Base-by-base conservation (phyloP, 1,140 invertebrate species). In the Temnothorax curvispinosus region DNA sequence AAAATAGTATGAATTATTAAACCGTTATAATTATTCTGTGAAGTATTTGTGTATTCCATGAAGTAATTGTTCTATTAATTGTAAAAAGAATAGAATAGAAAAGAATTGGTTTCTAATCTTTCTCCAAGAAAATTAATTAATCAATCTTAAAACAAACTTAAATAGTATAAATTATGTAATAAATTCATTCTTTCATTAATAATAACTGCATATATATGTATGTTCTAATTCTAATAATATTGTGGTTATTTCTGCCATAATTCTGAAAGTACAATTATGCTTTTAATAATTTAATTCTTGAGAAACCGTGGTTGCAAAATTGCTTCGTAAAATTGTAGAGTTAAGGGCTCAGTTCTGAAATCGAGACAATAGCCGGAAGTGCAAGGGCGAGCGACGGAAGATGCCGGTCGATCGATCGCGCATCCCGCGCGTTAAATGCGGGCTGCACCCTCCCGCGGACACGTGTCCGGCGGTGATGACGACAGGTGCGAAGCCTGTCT, bases 401-500 rank as follows among this genome's bases (percentile, higher is more conserved):
- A 74, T 15, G 32, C 18, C 52, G 18, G 13, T 50, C 11, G 56
- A 87, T 72, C 62, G 65, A 77, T 41, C 58, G 71, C 44, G 75
- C 64, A 21, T 77, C 38, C 71, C 71, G 47, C 77, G 76, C 76
- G 88, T 90, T 87, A 72, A 58, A 87, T 89, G 74, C 88, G 58
- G 87, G 71, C 62, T 58, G 32, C 74, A 78, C 21, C 80, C 81
- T 27, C 64, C 44, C 50, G 13, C 38, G 56, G 84, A 89, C 89
- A 87, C 89, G 85, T 87, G 88, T 87, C 58, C 50, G 72, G 38
- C 69, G 58, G 47, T 85, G 62, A 58, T 75, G 54, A 75, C 88
- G 88, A 90, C 88, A 90, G 89, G 85, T 90, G 89, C 86, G 78
- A 44, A 76, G 76, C 84, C 67, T 69, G 54, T 62, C 41, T 44